Evolutionary conservation across 2,888 invertebrate species (phyloP).

Genomic region (Lymantria monacha): DNA sequence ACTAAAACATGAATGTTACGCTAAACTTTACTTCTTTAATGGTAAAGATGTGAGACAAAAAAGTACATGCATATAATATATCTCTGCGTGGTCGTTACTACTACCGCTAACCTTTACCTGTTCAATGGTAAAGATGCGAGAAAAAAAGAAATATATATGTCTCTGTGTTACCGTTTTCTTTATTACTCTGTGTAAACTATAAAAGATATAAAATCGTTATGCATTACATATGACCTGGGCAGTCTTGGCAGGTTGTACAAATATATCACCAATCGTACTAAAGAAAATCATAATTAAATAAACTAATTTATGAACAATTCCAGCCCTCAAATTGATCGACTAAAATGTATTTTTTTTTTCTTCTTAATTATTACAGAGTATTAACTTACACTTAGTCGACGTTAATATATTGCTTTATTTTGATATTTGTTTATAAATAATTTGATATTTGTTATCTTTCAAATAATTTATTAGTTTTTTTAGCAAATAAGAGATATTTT

Average conservation of each 20-base stretch:
- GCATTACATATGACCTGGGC: constrained; percentile 74
- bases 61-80: too few species aligned
- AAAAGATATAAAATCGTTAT: constrained; percentile 76
- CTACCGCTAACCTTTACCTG: too few species aligned
- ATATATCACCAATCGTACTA: constrained; percentile 74
- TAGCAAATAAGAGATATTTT: too few species aligned
- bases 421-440: background rate
- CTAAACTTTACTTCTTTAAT: too few species aligned
- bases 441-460: background rate
- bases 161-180: background rate
- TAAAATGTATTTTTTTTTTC: constrained; percentile 65
- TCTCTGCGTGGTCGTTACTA: too few species aligned
- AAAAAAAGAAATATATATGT: too few species aligned
- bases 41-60: too few species aligned
- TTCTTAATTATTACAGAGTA: constrained; percentile 59
- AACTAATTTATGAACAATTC: constrained; percentile 67
- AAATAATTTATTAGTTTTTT: background rate
- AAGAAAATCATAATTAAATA: constrained; percentile 79
- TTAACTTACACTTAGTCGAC: constrained; percentile 53
- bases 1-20: too few species aligned
- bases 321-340: constrained; percentile 34
- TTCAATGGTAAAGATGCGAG: too few species aligned
- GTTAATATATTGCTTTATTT: constrained; percentile 19
- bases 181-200: constrained; percentile 56
- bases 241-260: constrained; percentile 69